Percentiles rank a stretch among this genome's conserved stretches.
These are phyloP conservation scores for Drosophila serrata DNA, from an alignment of 1,140 invertebrate genomes.

Conservation along the genomic window DNA sequence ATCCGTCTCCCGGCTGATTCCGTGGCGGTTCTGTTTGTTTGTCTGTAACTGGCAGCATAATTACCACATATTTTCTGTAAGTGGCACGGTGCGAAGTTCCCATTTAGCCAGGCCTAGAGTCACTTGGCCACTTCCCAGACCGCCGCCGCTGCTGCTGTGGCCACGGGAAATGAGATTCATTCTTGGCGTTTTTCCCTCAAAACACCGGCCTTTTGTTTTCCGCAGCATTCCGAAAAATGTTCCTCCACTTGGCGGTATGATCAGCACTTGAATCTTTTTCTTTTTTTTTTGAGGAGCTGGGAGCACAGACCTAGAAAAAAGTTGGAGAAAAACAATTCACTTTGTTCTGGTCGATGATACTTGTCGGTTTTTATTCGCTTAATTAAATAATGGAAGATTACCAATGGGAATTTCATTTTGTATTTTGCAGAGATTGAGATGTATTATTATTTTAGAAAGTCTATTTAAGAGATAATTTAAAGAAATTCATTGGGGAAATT, in stretches of 20 bases:
- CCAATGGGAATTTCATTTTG: constrained; percentile 7
- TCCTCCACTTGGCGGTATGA: constrained; percentile 26
- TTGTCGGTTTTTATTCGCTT: constrained; percentile 11
- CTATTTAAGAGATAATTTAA: too few species aligned
- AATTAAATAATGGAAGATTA: constrained; percentile 29
- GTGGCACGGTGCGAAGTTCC: constrained; percentile 77
- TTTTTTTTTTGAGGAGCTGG: constrained; percentile 21
- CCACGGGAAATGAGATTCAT: constrained; percentile 75
- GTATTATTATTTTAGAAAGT: constrained; percentile 4
- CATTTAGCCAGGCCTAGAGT: constrained; percentile 62
- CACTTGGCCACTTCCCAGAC: constrained; percentile 63
- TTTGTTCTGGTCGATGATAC: constrained; percentile 33
- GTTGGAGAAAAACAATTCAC: constrained; percentile 33
- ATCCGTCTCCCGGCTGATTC: constrained; percentile 4
- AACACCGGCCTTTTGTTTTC: constrained; percentile 19
- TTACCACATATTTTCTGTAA: constrained; percentile 81
- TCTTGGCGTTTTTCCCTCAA: constrained; percentile 62
- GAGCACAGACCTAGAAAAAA: constrained; percentile 20
- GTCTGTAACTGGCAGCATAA: constrained; percentile 77
- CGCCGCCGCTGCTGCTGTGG: background rate
- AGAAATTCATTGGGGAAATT: too few species aligned
- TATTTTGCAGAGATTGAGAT: constrained; percentile 14
- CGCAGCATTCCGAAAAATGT: constrained; percentile 29
- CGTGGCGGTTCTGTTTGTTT: constrained; percentile 43
- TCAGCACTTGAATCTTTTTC: constrained; percentile 31